Conservation (phyloP, 2,113 vertebrate species). For the Butorides virescens region DNA sequence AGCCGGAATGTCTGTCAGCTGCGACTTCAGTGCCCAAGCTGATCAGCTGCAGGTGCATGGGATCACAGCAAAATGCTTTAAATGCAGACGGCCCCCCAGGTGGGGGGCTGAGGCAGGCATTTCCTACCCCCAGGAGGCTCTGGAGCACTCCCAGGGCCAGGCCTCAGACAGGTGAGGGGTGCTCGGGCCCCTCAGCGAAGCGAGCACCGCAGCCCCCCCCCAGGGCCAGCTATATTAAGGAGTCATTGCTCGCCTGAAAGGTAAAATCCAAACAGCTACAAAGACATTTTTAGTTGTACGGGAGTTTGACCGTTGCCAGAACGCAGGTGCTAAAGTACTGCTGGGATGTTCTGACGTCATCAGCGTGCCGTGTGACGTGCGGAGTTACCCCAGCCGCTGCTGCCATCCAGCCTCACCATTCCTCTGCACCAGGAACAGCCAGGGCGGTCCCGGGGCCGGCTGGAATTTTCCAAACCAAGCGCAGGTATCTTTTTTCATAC, state of each 20-base stretch:
- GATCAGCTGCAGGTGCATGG: background rate
- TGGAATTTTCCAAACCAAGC: background rate
- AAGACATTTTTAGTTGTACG: background rate
- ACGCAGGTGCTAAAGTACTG: background rate
- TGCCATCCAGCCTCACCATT: too few relatives aligned
- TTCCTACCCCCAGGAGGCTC: fast-evolving
- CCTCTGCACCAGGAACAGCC: background rate
- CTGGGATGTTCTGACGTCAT: background rate
- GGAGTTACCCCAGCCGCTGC: too few relatives aligned
- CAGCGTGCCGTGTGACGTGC: fast-evolving
- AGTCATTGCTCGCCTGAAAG: background rate
- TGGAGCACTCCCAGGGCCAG: fast-evolving
- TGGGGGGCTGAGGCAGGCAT: background rate
- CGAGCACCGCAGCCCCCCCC: background rate
- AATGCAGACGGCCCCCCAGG: background rate
- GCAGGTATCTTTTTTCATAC: background rate
- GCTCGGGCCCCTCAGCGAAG: background rate
- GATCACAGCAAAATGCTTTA: background rate
- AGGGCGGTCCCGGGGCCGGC: fast-evolving
- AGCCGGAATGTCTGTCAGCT: background rate
- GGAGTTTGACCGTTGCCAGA: background rate
- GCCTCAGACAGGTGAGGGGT: background rate
- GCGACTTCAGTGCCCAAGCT: background rate
- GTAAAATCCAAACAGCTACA: background rate
- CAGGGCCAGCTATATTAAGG: too few relatives aligned